Conservation (phyloP, 1,140 invertebrate species). For the Listronotus bonariensis region DNA sequence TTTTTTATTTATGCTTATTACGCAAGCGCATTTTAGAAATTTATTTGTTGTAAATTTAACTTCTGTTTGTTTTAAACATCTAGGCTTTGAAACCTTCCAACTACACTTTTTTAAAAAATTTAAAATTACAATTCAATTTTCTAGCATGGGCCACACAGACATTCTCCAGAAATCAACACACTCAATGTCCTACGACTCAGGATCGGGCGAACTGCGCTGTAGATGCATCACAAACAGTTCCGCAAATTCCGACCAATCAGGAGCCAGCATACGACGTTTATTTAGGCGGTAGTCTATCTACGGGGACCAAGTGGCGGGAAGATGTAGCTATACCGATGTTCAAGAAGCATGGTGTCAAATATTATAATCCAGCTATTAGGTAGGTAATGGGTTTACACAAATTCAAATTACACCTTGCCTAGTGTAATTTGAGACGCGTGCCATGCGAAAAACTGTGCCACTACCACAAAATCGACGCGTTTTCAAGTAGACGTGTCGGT, state of each 20-base stretch:
- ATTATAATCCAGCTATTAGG: conserved; percentile 60
- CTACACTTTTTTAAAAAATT: too few relatives aligned
- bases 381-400: conserved; percentile 32
- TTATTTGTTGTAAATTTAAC: too few relatives aligned
- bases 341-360: conserved; percentile 58
- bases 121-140: background rate
- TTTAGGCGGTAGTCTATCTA: conserved; percentile 60
- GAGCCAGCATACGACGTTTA: conserved; percentile 56
- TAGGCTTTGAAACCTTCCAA: too few relatives aligned
- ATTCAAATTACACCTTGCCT: background rate
- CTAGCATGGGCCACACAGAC: conserved; percentile 51
- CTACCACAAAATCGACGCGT: too few relatives aligned
- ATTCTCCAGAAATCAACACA: conserved; percentile 42
- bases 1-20: too few relatives aligned
- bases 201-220: conserved; percentile 21
- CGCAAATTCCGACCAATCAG: background rate
- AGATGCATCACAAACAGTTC: conserved; percentile 2
- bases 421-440: background rate
- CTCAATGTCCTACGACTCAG: conserved; percentile 42
- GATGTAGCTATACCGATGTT: conserved; percentile 52
- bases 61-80: too few relatives aligned
- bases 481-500: too few relatives aligned
- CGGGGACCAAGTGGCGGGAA: conserved; percentile 53
- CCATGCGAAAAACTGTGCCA: too few relatives aligned
- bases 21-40: too few relatives aligned